phyloP scores from a whole-genome alignment of 2,113 vertebrate species.

The Brachypodius melanocephalos region DNA sequence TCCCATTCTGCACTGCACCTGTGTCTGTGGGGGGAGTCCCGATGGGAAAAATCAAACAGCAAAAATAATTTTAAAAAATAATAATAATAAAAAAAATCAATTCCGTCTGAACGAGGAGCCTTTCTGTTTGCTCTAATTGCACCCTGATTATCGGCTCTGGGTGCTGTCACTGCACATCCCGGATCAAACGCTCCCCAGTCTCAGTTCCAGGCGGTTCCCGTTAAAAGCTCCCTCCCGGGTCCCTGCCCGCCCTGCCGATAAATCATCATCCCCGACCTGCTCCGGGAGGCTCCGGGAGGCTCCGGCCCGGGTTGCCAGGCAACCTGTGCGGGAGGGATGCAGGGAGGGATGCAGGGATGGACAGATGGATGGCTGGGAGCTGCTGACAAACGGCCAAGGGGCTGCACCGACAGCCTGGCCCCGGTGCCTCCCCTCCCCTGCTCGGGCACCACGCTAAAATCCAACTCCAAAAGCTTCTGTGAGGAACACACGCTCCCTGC shows the following conservation, averaged over 20 bases:
- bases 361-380: not conserved
- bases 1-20: not conserved
- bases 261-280: conserved; percentile 93
- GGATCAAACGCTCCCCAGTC: not conserved
- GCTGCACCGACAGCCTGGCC: conserved; percentile 84
- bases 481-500: conserved; percentile 77
- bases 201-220: conserved; percentile 65
- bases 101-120: not conserved
- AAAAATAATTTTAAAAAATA: not conserved
- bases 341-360: not conserved
- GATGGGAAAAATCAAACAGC: not conserved
- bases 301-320: conserved; percentile 84
- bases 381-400: conserved; percentile 84
- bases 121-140: not conserved
- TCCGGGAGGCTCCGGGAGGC: conserved; percentile 70
- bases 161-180: not conserved
- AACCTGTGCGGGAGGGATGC: conserved; percentile 77
- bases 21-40: not conserved
- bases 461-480: conserved; percentile 78
- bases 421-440: conserved; percentile 72
- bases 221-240: conserved; percentile 78
- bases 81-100: not conserved
- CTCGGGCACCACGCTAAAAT: conserved; percentile 67
- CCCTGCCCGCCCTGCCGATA: conserved; percentile 75
- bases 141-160: not conserved